A percentile compares a stretch with the other conserved stretches of the same genome.
Conservation (phyloP, 2,797 vertebrate genomes). For the Leptodactylus fallax region DNA sequence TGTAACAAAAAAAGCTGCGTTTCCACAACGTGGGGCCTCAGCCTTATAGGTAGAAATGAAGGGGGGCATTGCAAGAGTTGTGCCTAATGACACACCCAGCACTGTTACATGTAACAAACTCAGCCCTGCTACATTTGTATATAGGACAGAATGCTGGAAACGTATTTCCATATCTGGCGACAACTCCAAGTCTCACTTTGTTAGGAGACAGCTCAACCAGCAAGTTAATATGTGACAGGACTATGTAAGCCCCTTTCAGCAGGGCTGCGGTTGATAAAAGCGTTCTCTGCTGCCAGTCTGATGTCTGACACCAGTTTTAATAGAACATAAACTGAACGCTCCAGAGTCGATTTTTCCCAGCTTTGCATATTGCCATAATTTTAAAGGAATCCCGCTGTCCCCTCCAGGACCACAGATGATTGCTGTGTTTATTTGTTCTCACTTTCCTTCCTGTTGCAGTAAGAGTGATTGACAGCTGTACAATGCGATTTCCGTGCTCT, state of each 20-base stretch:
- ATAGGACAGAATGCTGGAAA: too few species aligned
- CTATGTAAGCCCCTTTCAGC: slow-evolving; percentile 26
- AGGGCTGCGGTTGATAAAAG: slow-evolving; percentile 21
- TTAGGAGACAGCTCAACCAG: background rate
- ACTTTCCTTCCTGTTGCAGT: slow-evolving; percentile 59
- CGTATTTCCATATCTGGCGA: slow-evolving; percentile 1
- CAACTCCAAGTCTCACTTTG: slow-evolving; percentile 22
- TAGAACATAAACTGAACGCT: slow-evolving; percentile 49
- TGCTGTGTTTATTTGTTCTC: slow-evolving; percentile 60
- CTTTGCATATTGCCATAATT: slow-evolving; percentile 54
- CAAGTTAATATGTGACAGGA: slow-evolving; percentile 10
- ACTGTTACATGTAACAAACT: background rate
- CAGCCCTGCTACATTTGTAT: background rate
- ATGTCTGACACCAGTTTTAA: slow-evolving; percentile 57
- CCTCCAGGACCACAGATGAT: slow-evolving; percentile 57
- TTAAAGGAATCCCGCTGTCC: slow-evolving; percentile 53
- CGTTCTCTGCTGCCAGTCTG: slow-evolving; percentile 20
- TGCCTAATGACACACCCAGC: too few species aligned
- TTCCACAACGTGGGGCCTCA: too few species aligned
- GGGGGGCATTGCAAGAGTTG: too few species aligned
- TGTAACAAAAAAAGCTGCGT: too few species aligned
- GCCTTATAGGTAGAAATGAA: too few species aligned
- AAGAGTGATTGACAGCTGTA: slow-evolving; percentile 59
- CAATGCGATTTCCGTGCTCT: slow-evolving; percentile 52
- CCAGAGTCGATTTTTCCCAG: slow-evolving; percentile 15